Evolutionary conservation across 2,113 vertebrate genomes (phyloP), one percentile per base, ranked within the genome.

Genomic region (Pangasianodon gigas): DNA sequence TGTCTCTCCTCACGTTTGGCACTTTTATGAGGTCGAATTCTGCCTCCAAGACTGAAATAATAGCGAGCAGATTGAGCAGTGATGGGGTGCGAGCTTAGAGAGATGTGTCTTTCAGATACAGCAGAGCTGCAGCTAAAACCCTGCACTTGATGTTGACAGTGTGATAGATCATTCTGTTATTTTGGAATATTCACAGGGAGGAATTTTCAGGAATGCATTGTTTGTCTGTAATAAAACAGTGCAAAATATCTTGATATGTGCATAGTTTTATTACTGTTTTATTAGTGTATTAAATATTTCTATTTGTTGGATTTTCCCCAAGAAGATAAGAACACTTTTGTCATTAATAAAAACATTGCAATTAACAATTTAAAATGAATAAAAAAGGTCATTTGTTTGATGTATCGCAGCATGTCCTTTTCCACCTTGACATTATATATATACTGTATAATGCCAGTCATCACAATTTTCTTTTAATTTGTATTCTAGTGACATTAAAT

Each of bases 1-100:
- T 92, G 56, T 82, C 84, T 90, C 88, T 92, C 87, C 89, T 93
- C 88, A 89, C 90, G 19, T 92, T 89, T 93, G 92, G 92, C 90
- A 94, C 62, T 91, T 89, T 94, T 88, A 92, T 80, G 89, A 90
- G 71, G 44, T 24, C 74, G 52, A 88, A 86, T 80, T 91, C 79
- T 85, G 85, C 79, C 84, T 69, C 65, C 48, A 86, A 80, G 77
- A 90, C 91, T 90, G 24, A 87, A 88, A 88, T 89, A 91, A 48
- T 93, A 80, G 77, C 51, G 48, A 87, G 80, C 74, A 91, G 46
- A 92, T 91, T 89, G 89, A 51, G 46, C 88, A 82, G 84, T 81
- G 90, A 88, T 91, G 80, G 89, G 85, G 74, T 91, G 51, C 44
- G 87, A 48, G 52, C 77, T 93, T 91, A 85, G 48, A 74, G 91